phyloP scores from a whole-genome alignment of 2,888 invertebrate species.

The Hypselothyrea guttata region DNA sequence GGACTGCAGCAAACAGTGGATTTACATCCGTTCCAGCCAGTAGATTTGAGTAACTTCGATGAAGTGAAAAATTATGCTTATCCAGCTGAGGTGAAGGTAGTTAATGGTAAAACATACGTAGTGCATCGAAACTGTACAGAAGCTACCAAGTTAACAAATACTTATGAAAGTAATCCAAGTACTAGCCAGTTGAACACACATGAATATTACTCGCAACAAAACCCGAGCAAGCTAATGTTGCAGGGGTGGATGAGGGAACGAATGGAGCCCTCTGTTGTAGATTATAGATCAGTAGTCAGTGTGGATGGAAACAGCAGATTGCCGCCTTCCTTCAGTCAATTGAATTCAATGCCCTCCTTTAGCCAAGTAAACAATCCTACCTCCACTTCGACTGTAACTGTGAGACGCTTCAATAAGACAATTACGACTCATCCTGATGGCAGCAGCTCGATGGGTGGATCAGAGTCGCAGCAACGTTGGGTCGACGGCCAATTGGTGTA shows the following conservation, averaged over 20 bases:
- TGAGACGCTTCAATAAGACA: constrained; percentile 75
- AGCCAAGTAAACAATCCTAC: constrained; percentile 42
- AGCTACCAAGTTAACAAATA: constrained; percentile 55
- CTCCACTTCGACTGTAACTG: constrained; percentile 62
- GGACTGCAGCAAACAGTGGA: constrained; percentile 63
- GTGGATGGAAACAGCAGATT: constrained; percentile 45
- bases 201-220: constrained; percentile 22
- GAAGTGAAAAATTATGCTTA: constrained; percentile 78
- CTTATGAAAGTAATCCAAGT: constrained; percentile 37
- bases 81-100: constrained; percentile 79
- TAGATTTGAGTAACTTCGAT: constrained; percentile 76
- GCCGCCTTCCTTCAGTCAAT: constrained; percentile 21
- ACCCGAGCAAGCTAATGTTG: constrained; percentile 52
- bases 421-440: constrained; percentile 74
- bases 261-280: constrained; percentile 75
- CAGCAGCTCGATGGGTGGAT: constrained; percentile 71
- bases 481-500: constrained; percentile 78
- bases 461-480: constrained; percentile 77
- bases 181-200: constrained; percentile 34
- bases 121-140: constrained; percentile 80
- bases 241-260: constrained; percentile 73
- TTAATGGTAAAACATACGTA: constrained; percentile 80
- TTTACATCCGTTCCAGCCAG: constrained; percentile 56
- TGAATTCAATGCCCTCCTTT: constrained; percentile 16
- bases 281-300: constrained; percentile 77